These are phyloP conservation scores for Pithecia hirsuta DNA, from an alignment of 2,797 vertebrate genomes.

Conservation along the genomic window DNA sequence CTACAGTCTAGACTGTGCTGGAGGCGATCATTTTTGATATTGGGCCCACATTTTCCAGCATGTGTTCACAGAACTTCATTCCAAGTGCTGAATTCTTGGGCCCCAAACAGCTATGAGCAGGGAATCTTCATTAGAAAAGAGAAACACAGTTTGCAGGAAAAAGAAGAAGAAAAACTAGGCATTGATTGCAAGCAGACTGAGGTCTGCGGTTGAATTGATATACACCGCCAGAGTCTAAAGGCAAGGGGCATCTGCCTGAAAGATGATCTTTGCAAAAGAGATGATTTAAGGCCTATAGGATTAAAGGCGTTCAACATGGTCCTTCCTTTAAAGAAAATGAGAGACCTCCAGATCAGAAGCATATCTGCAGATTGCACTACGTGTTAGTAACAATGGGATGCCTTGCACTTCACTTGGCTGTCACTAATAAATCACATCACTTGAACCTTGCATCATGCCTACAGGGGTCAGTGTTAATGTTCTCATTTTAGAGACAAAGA, in stretches of 20 bases:
- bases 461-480: background rate
- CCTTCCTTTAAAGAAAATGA: background rate
- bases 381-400: background rate
- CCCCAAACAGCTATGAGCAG: background rate
- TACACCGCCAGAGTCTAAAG: background rate
- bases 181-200: background rate
- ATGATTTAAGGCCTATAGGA: background rate
- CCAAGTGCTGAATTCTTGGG: slow-evolving; percentile 40
- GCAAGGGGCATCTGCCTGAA: background rate
- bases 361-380: background rate
- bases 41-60: slow-evolving; percentile 51
- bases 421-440: background rate
- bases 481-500: background rate
- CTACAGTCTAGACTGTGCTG: slow-evolving; percentile 63
- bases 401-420: background rate
- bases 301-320: background rate
- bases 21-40: background rate
- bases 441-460: too few relatives aligned
- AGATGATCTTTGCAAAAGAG: background rate
- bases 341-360: background rate
- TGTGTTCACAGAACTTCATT: slow-evolving; percentile 41
- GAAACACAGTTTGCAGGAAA: slow-evolving; percentile 25
- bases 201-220: background rate
- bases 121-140: background rate
- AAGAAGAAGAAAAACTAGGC: background rate